phyloP scores from a whole-genome alignment of 2,797 vertebrate species.

The Phataginus tetradactyla region DNA sequence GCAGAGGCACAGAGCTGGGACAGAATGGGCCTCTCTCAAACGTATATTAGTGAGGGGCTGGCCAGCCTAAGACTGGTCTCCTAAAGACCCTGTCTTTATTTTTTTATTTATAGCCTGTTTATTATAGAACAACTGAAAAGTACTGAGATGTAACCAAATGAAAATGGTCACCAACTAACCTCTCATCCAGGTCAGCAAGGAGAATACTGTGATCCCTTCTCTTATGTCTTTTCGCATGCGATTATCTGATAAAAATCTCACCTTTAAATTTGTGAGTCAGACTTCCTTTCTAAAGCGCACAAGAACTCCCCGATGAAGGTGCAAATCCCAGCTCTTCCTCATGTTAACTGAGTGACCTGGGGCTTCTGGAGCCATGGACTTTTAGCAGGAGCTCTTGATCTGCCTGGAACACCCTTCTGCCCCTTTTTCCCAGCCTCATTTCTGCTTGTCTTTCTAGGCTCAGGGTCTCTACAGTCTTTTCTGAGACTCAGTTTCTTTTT shows the following conservation, averaged over 20 bases:
- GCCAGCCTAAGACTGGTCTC: background rate
- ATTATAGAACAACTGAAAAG: background rate
- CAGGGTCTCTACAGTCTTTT: background rate
- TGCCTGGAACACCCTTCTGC: fast-evolving
- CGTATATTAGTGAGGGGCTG: background rate
- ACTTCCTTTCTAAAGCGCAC: background rate
- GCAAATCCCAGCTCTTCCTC: fast-evolving
- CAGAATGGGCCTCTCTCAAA: background rate
- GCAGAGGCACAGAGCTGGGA: background rate
- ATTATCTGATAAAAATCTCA: background rate
- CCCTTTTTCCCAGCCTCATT: background rate
- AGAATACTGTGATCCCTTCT: background rate
- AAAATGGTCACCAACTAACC: background rate
- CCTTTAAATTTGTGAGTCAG: background rate
- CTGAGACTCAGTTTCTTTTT: background rate
- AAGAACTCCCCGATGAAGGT: background rate
- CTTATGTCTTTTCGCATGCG: background rate
- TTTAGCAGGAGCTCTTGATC: background rate
- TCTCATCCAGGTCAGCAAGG: too few species aligned
- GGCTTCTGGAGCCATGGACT: background rate
- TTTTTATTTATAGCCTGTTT: background rate
- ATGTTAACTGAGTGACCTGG: background rate
- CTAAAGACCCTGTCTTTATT: background rate
- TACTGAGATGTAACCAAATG: background rate
- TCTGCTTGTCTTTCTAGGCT: background rate